Evolutionary conservation across 2,113 vertebrate species (phyloP), one percentile per base, ranked within the genome.

Genomic region (Hydropotes inermis): DNA sequence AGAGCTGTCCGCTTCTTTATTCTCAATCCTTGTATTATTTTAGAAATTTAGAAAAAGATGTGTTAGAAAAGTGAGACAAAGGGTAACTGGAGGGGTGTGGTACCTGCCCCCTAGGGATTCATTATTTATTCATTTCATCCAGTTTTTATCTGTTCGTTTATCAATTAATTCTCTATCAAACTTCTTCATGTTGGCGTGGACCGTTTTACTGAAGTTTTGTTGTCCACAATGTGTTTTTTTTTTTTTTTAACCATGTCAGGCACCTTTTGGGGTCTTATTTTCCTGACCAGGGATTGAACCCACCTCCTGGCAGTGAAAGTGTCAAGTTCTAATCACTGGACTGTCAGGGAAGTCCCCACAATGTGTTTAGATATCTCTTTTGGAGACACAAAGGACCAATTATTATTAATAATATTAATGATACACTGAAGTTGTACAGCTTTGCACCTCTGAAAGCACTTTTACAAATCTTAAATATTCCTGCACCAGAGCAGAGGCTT

Each of bases 81-180:
- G 64, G 23, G 16, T 16, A 14, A 55, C 16, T 4, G 12, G 64
- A 11, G 10, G 11, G 30, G 3, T 52, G 17, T 9, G 39, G 28
- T 10, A 6, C 8, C 8, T 0, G 0, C 9, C 25, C 61, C 16
- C 21, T 2, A 6, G 70, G 57, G 27, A 8, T 50, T 27, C 15
- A 2, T 16, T 10, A 11, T 30, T 55, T 10, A 55, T 52, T 30
- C 17, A 52, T 74, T 64, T 70, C 43, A 28, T 36, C 30, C 70
- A 54, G 2, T 64, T 39, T 30, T 21, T 21, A 5, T 14, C 36
- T 43, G 50, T 21, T 50, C 25, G 17, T 55, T n/a, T 74, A 50
- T 36, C 55, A 6, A 13, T 14, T 13, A 28, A 33, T 45, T 60
- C 30, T 55, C 14, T 13, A 13, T 19, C 33, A 17, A 0, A 30